These are phyloP conservation scores for Cromileptes altivelis DNA, from an alignment of 2,113 vertebrate genomes.

Conservation along the genomic window DNA sequence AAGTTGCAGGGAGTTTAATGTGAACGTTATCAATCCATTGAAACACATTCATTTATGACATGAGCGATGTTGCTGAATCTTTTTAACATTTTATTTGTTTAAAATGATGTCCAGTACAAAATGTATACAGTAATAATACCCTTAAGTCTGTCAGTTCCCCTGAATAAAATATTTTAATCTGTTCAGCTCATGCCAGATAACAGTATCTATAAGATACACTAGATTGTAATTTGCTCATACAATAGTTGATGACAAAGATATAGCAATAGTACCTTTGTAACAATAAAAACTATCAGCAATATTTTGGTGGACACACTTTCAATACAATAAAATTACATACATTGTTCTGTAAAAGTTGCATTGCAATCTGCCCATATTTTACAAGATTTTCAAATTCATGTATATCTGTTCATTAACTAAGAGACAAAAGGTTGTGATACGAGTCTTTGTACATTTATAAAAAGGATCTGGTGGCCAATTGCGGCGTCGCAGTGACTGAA, in stretches of 20 bases:
- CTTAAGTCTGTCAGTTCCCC: constrained; percentile 87
- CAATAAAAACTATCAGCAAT: constrained; percentile 89
- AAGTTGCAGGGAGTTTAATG: not conserved
- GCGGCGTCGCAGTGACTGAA: constrained; percentile 58
- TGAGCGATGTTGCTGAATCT: constrained; percentile 9
- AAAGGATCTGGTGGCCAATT: constrained; percentile 86
- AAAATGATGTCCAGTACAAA: constrained; percentile 99
- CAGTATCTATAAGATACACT: constrained; percentile 99
- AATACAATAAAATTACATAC: constrained; percentile 91
- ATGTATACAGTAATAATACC: constrained; percentile 95
- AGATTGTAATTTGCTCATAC: constrained; percentile 85
- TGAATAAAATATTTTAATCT: constrained; percentile 93
- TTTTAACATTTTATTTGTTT: constrained; percentile 94
- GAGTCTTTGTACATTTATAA: constrained; percentile 86
- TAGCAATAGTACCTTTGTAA: constrained; percentile 94
- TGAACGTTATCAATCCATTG: not conserved
- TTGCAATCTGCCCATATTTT: constrained; percentile 95
- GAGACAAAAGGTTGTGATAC: constrained; percentile 89
- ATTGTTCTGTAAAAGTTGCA: constrained; percentile 93
- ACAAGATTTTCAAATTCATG: constrained; percentile 88
- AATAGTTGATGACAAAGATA: constrained; percentile 83
- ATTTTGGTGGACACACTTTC: constrained; percentile 88
- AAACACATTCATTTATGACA: not conserved
- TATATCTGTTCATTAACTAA: constrained; percentile 87
- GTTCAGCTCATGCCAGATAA: constrained; percentile 91